Percentiles rank a stretch among this genome's conserved stretches.
phyloP scores from a whole-genome alignment of 2,113 vertebrate genomes.

The Dromaius novaehollandiae region DNA sequence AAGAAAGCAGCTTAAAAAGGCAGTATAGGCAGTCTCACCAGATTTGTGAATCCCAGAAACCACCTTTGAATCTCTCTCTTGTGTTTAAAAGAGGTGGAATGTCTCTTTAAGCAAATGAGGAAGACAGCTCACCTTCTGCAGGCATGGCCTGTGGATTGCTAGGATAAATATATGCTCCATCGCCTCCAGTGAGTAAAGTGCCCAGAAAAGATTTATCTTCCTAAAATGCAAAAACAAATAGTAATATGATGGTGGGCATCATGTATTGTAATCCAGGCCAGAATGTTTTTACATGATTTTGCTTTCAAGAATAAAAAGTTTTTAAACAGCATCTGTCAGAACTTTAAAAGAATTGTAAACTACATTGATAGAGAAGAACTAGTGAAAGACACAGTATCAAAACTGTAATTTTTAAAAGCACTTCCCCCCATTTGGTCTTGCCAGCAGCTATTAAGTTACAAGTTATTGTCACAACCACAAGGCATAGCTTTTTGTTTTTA shows the following conservation, averaged over 20 bases:
- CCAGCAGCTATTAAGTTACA: conserved; percentile 15
- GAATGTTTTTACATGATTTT: neutral
- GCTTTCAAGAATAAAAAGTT: neutral
- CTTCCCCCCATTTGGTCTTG: neutral
- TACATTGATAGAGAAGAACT: neutral
- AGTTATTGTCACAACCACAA: conserved; percentile 34
- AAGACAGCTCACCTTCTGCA: conserved; percentile 84
- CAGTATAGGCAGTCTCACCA: neutral
- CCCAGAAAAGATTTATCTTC: conserved; percentile 85
- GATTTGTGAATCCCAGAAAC: neutral
- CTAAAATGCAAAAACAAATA: conserved; percentile 53
- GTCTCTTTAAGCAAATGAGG: neutral
- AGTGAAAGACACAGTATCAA: neutral
- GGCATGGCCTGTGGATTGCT: conserved; percentile 81
- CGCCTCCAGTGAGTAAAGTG: conserved; percentile 80
- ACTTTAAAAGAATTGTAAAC: neutral
- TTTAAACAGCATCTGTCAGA: neutral
- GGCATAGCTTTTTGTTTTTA: conserved; percentile 12
- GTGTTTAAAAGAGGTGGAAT: fast-evolving
- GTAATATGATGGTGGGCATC: neutral
- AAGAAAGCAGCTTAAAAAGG: neutral
- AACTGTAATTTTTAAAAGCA: neutral
- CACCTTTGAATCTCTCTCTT: no score
- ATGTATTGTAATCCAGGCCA: neutral
- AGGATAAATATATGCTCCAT: conserved; percentile 83